Percentiles rank a stretch among this genome's conserved stretches.
Conservation (phyloP, 2,113 vertebrate genomes). For the Noctilio leporinus region DNA sequence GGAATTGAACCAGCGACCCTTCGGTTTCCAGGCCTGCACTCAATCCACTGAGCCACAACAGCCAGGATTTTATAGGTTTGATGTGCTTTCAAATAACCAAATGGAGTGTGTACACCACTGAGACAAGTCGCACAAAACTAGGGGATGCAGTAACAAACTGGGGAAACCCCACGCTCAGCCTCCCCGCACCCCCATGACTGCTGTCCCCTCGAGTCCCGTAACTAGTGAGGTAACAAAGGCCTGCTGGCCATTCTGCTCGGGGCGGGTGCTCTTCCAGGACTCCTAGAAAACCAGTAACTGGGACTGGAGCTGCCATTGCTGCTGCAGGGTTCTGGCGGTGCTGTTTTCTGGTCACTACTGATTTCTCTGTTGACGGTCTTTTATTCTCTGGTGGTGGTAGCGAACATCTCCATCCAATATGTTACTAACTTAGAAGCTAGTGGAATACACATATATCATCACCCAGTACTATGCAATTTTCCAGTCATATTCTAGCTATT, state of each 20-base stretch:
- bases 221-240: constrained; percentile 87
- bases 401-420: neutral
- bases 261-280: neutral
- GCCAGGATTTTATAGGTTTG: neutral
- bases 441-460: neutral
- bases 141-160: constrained; percentile 83
- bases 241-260: constrained; percentile 57
- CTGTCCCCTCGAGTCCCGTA: constrained; percentile 84
- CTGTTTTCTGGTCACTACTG: neutral
- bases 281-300: neutral
- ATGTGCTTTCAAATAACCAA: neutral
- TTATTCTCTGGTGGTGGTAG: neutral
- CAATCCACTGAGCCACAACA: no score
- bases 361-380: neutral
- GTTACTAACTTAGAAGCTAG: neutral
- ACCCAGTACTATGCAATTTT: neutral
- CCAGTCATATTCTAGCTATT: neutral
- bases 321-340: neutral
- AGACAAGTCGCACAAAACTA: constrained; percentile 81
- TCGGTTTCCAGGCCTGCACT: no score
- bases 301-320: neutral
- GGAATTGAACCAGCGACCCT: no score
- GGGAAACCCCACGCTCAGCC: constrained; percentile 83
- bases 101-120: neutral
- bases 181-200: constrained; percentile 85